A percentile compares a stretch with the other conserved stretches of the same genome.
Conservation (phyloP, 2,888 invertebrate genomes). For the Drosophila testacea region DNA sequence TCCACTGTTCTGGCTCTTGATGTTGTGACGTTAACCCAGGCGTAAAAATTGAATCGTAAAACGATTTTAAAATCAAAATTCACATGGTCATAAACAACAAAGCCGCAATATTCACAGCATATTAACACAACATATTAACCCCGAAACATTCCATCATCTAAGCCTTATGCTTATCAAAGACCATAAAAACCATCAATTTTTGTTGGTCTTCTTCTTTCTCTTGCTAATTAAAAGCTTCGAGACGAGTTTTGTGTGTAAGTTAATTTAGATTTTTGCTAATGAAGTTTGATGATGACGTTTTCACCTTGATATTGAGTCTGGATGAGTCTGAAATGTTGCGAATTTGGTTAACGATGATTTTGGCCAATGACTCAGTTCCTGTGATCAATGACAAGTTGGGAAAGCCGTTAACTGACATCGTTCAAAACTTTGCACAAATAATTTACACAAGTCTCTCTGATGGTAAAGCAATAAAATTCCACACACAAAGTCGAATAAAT, state of each 20-base stretch:
- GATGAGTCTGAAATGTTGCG: background rate
- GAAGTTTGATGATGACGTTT: constrained; percentile 12
- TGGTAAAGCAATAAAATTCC: constrained; percentile 66
- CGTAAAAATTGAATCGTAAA: constrained; percentile 66
- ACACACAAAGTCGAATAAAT: constrained; percentile 47
- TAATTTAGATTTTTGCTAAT: constrained; percentile 13
- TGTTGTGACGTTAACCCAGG: constrained; percentile 48
- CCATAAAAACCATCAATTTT: constrained; percentile 49
- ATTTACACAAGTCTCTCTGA: constrained; percentile 59
- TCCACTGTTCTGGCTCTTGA: constrained; percentile 39
- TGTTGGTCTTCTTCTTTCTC: constrained; percentile 1
- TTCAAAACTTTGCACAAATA: constrained; percentile 71
- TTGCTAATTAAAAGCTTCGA: constrained; percentile 34
- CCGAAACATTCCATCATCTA: background rate
- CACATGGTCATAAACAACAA: constrained; percentile 53
- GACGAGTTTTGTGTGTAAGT: constrained; percentile 3
- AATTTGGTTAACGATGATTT: constrained; percentile 15
- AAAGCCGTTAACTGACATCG: constrained; percentile 55
- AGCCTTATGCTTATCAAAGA: constrained; percentile 57
- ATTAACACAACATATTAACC: constrained; percentile 15
- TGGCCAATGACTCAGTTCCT: constrained; percentile 45
- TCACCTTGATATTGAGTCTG: constrained; percentile 29
- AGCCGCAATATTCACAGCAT: constrained; percentile 14
- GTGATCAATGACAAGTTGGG: constrained; percentile 63
- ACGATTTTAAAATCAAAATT: constrained; percentile 58